Conservation (phyloP, 2,888 invertebrate genomes). For the Cephalotes varians region DNA sequence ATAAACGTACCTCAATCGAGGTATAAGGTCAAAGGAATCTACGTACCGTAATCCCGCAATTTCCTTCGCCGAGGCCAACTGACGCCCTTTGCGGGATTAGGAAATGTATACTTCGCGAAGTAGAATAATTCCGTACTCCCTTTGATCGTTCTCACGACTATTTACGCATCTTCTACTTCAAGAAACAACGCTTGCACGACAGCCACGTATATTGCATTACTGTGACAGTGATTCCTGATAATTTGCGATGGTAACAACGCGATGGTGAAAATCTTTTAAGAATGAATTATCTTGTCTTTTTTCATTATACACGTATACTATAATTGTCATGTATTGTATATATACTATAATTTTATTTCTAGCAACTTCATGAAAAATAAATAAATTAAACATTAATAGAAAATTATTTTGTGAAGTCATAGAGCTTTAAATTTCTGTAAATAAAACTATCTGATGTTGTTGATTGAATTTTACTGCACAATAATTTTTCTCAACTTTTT, state of each 20-base stretch:
- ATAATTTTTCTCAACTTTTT: background rate
- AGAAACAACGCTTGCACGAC: constrained; percentile 10
- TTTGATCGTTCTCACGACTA: constrained; percentile 37
- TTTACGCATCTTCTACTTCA: constrained; percentile 28
- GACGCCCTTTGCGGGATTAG: constrained; percentile 32
- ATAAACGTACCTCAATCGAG: constrained; percentile 23
- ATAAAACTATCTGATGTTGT: background rate
- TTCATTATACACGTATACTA: background rate
- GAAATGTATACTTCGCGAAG: constrained; percentile 31
- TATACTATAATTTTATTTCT: background rate
- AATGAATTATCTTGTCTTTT: background rate
- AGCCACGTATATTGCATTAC: background rate
- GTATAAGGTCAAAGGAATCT: constrained; percentile 31
- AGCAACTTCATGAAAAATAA: background rate
- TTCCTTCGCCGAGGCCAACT: constrained; percentile 27
- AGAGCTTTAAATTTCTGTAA: background rate
- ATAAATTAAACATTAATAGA: background rate
- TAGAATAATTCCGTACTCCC: constrained; percentile 49
- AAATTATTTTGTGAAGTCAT: background rate
- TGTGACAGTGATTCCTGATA: background rate
- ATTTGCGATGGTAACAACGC: background rate
- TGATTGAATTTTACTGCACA: background rate
- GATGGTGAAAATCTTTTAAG: background rate
- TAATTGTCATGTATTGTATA: too few species aligned
- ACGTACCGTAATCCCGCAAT: constrained; percentile 28